A percentile compares a stretch with the other conserved stretches of the same genome.
phyloP scores from a whole-genome alignment of 35 echinoderm and acorn worm genomes.

The Patiria miniata region DNA sequence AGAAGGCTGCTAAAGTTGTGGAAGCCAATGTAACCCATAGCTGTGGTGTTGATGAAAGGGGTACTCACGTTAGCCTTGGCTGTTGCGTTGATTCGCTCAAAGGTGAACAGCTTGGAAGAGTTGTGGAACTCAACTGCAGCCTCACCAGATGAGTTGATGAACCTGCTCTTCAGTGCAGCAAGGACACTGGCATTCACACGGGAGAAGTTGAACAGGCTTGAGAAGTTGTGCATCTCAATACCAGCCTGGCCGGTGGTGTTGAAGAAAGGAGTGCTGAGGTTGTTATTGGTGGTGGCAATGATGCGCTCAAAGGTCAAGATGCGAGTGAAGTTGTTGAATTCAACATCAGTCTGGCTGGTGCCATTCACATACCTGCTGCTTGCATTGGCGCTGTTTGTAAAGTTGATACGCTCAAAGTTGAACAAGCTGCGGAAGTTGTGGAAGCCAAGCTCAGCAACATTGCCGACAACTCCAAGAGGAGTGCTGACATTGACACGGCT shows the following conservation, averaged over 20 bases:
- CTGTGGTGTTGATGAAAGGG: constrained; percentile 37
- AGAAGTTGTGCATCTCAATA: constrained; percentile 52
- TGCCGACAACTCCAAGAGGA: constrained; percentile 6
- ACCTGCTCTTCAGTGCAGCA: constrained; percentile 9
- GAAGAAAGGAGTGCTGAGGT: constrained; percentile 24
- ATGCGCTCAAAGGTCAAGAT: constrained; percentile 48
- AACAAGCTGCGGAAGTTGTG: constrained; percentile 60
- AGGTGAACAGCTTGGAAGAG: constrained; percentile 36
- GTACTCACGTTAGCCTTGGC: constrained; percentile 39
- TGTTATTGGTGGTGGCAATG: constrained; percentile 16
- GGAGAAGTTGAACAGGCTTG: constrained; percentile 43
- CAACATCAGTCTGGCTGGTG: constrained; percentile 26
- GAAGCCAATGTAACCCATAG: constrained; percentile 2
- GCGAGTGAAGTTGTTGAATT: constrained; percentile 29
- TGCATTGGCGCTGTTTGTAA: constrained; percentile 4
- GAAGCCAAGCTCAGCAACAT: constrained; percentile 37
- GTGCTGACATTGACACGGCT: constrained; percentile 41
- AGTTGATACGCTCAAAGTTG: constrained; percentile 42
- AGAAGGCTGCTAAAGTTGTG: constrained; percentile 10
- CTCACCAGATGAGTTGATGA: constrained; percentile 27
- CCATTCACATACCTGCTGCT: constrained; percentile 40
- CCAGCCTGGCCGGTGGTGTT: background rate
- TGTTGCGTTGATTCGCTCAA: constrained; percentile 59
- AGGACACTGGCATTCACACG: constrained; percentile 30
- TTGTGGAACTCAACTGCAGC: constrained; percentile 51